Conservation (phyloP, 2,797 vertebrate genomes). For the Catostomus latipinnis region DNA sequence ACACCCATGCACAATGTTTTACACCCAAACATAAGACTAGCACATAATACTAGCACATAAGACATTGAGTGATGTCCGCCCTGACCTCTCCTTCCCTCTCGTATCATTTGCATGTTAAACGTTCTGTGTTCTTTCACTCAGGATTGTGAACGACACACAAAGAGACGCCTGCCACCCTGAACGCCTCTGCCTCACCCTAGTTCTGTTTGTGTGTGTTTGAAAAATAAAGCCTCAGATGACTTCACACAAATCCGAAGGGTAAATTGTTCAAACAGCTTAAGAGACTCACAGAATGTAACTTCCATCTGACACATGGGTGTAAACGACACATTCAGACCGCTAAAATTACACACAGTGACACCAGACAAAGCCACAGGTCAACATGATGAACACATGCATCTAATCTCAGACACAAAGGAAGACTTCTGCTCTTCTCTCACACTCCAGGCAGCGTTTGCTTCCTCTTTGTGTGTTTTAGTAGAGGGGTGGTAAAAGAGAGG, state of each 20-base stretch:
- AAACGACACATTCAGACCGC: constrained; percentile 18
- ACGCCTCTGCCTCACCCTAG: constrained; percentile 53
- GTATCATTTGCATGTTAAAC: constrained; percentile 79
- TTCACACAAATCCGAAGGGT: constrained; percentile 65
- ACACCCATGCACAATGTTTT: constrained; percentile 47
- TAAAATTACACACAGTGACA: constrained; percentile 22
- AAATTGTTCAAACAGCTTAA: constrained; percentile 62
- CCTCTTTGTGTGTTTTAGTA: constrained; percentile 5
- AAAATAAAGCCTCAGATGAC: constrained; percentile 64
- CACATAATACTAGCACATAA: constrained; percentile 29
- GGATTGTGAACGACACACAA: constrained; percentile 65
- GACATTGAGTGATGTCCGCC: constrained; percentile 72
- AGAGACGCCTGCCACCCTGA: constrained; percentile 53
- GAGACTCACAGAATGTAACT: constrained; percentile 26
- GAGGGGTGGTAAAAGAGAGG: not conserved
- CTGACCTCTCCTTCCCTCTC: constrained; percentile 69
- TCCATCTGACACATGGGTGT: constrained; percentile 37
- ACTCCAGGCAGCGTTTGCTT: constrained; percentile 1
- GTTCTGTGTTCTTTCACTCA: constrained; percentile 55
- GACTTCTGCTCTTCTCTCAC: not conserved
- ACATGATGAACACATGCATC: not conserved
- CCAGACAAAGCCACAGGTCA: constrained; percentile 14
- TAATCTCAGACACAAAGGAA: constrained; percentile 24
- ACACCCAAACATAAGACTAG: constrained; percentile 29
- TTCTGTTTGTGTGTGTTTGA: constrained; percentile 59